Evolutionary conservation across 1,140 invertebrate genomes (phyloP).

Genomic region (Drosophila pandora): DNA sequence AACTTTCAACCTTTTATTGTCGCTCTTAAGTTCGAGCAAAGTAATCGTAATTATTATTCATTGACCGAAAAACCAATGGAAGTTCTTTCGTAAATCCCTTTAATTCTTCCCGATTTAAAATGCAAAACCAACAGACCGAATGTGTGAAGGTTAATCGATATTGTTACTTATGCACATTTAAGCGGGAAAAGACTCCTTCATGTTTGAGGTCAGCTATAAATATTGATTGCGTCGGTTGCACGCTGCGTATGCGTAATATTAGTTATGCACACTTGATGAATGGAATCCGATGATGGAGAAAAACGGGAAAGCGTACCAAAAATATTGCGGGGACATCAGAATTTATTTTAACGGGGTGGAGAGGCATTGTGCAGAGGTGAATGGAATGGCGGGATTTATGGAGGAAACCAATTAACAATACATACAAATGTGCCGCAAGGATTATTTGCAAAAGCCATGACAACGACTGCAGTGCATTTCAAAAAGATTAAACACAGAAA

Average conservation of each 20-base stretch:
- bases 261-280: constrained; percentile 34
- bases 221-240: constrained; percentile 50
- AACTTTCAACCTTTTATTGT: constrained; percentile 5
- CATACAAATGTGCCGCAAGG: constrained; percentile 4
- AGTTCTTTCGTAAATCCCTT: neutral
- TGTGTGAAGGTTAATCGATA: constrained; percentile 13
- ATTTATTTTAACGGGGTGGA: constrained; percentile 20
- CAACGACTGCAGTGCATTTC: constrained; percentile 37
- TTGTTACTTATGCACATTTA: constrained; percentile 39
- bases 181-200: constrained; percentile 9
- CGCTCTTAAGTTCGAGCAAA: neutral
- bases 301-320: constrained; percentile 18
- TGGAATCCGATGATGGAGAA: constrained; percentile 4
- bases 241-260: constrained; percentile 45
- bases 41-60: constrained; percentile 3
- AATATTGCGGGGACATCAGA: constrained; percentile 29
- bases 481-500: constrained; percentile 23
- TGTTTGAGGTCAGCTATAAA: constrained; percentile 49
- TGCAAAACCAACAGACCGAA: neutral
- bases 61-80: neutral
- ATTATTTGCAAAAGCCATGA: constrained; percentile 45
- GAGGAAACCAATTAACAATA: constrained; percentile 44
- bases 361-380: constrained; percentile 6
- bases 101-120: neutral
- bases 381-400: constrained; percentile 24